Conservation (phyloP, 2,888 invertebrate species). For the Drosophila neotestacea region DNA sequence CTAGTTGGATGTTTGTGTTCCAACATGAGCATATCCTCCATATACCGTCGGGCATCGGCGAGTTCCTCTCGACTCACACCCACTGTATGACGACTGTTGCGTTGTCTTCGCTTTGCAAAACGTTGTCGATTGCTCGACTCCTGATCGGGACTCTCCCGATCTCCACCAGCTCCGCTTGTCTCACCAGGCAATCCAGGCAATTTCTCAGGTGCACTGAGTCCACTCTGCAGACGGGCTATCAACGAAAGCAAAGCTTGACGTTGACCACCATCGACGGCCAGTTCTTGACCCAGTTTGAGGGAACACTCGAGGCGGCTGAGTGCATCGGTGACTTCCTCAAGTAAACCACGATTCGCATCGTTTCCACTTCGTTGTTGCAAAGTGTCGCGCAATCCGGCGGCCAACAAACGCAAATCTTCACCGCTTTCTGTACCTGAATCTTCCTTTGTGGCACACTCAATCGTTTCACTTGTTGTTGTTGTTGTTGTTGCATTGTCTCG, state of each 20-base stretch:
- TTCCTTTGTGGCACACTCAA: constrained; percentile 85
- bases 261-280: constrained; percentile 86
- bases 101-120: constrained; percentile 87
- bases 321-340: constrained; percentile 92
- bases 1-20: constrained; percentile 70
- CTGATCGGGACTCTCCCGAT: constrained; percentile 31
- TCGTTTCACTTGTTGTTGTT: constrained; percentile 61
- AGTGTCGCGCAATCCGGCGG: constrained; percentile 86
- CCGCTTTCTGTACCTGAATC: constrained; percentile 90
- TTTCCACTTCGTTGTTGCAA: constrained; percentile 86
- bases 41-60: constrained; percentile 91
- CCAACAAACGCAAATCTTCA: constrained; percentile 88
- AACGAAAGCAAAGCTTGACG: constrained; percentile 88
- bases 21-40: constrained; percentile 88
- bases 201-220: constrained; percentile 85
- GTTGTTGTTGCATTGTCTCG: constrained; percentile 57
- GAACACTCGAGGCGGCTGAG: constrained; percentile 91
- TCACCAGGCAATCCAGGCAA: constrained; percentile 31
- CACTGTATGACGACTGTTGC: constrained; percentile 91
- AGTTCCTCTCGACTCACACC: constrained; percentile 93
- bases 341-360: constrained; percentile 87
- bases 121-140: constrained; percentile 85
- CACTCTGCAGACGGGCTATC: constrained; percentile 89
- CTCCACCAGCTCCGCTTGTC: not conserved
- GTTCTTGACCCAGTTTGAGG: constrained; percentile 87